Conservation (phyloP, 1,140 invertebrate genomes). For the Argopecten irradians region DNA sequence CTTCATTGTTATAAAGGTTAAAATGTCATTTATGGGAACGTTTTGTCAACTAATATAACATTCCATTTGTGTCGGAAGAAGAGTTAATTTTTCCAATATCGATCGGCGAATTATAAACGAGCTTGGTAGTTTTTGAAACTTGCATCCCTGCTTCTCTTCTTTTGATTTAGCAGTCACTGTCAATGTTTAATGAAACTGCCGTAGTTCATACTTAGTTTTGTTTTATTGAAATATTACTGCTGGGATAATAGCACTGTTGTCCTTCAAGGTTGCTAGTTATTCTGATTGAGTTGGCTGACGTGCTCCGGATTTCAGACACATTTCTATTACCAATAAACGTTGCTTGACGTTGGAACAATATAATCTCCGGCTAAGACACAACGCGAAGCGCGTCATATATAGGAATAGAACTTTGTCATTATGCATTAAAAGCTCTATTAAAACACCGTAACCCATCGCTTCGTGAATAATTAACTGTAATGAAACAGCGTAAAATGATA, state of each 20-base stretch:
- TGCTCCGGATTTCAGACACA: background rate
- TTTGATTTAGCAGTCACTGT: background rate
- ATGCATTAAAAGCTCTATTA: too few relatives aligned
- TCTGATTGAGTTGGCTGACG: background rate
- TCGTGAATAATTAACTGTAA: too few relatives aligned
- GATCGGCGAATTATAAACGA: background rate
- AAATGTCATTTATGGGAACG: too few relatives aligned
- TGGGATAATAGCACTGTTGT: background rate
- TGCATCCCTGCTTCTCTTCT: background rate
- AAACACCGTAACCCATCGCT: too few relatives aligned
- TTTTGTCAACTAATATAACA: too few relatives aligned
- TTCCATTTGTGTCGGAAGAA: too few relatives aligned
- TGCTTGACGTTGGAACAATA: background rate
- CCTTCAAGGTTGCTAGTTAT: slow-evolving; percentile 10
- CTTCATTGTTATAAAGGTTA: too few relatives aligned
- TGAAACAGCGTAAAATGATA: too few relatives aligned
- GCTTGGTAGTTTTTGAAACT: background rate
- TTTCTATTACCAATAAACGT: background rate
- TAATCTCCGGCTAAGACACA: background rate
- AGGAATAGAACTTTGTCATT: too few relatives aligned
- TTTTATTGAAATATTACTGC: background rate
- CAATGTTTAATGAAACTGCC: background rate
- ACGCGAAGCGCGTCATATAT: too few relatives aligned
- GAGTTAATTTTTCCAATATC: background rate
- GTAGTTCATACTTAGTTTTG: background rate